Evolutionary conservation across 2,113 vertebrate genomes (phyloP), one percentile per base, ranked within the genome.

Genomic region (Carassius auratus): DNA sequence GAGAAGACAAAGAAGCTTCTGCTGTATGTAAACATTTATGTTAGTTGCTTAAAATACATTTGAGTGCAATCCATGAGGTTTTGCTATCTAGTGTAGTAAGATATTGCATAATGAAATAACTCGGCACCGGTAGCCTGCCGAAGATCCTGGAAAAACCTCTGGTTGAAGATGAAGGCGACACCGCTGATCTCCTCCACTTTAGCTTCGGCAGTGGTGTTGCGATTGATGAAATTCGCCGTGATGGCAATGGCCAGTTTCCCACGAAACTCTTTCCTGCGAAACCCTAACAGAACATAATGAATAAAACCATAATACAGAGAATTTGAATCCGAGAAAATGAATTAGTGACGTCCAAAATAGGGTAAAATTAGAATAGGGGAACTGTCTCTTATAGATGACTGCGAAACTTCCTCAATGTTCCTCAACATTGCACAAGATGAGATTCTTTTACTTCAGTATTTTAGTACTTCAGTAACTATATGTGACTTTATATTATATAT

Each of bases 101-200:
- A 3, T 45, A 3, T 42, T 42, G 8, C 8, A 17, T 7, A 38
- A 15, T 61, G n/a, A 6, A 23, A 64, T 80, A 5, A 48, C 2
- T 83, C 3, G 14, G 26, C 78, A 99, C 97, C 98, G n/a, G 97
- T 99, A 82, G 96, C 96, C 86, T 96, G 95, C n/a, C 96, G 94
- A 1, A 99, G 95, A 5, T 99, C 97, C 91, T 97, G 96, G 91
- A 99, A 99, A 91, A 99, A 99, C 88, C 97, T 97, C 89, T 98
- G 98, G 92, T 99, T 99, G 93, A 99, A 99, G 94, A 99, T 99
- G 88, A 98, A 99, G 69, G 98, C 98, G 88, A 99, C 98, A 0
- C 98, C 98, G 0, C 98, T 97, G 92, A 99, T 98, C 93, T 99
- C 98, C 86, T 99, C 96, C 86, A 99, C 98, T 92, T 98, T 97